Percentiles rank a stretch among this genome's conserved stretches.
phyloP scores from a whole-genome alignment of 2,113 vertebrate species.

The Butastur rufipennis region DNA sequence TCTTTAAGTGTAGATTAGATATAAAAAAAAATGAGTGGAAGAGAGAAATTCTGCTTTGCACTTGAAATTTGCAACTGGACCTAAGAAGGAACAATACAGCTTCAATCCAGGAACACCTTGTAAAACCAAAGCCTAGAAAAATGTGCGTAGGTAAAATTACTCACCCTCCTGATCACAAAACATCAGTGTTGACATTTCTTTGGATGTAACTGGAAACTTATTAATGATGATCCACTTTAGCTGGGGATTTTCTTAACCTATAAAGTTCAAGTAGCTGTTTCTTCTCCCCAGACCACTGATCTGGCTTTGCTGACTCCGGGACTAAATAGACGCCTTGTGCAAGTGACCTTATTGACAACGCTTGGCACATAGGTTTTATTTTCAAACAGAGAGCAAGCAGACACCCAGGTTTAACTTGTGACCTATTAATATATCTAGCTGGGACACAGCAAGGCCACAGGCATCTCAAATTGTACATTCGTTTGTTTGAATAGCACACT shows the following conservation, averaged over 20 bases:
- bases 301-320: not conserved
- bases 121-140: constrained; percentile 12
- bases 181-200: constrained; percentile 21
- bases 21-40: not conserved
- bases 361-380: constrained; percentile 15
- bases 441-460: constrained; percentile 28
- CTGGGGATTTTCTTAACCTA: constrained; percentile 62
- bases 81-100: not conserved
- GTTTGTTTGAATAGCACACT: constrained; percentile 14
- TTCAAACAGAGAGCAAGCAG: constrained; percentile 17
- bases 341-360: not conserved
- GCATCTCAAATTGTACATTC: constrained; percentile 21
- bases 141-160: not conserved
- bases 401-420: constrained; percentile 29
- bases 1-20: constrained; percentile 7
- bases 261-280: constrained; percentile 62
- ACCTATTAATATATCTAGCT: constrained; percentile 45
- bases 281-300: constrained; percentile 39
- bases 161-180: not conserved
- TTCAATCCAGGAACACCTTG: constrained; percentile 15
- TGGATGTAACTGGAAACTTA: constrained; percentile 55
- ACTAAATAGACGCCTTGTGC: constrained; percentile 17
- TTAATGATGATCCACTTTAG: constrained; percentile 36
- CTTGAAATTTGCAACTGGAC: not conserved
- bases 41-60: not conserved